Evolutionary conservation across 1,140 invertebrate genomes (phyloP), one percentile per base, ranked within the genome.

Genomic region (Chrysoperla carnea): DNA sequence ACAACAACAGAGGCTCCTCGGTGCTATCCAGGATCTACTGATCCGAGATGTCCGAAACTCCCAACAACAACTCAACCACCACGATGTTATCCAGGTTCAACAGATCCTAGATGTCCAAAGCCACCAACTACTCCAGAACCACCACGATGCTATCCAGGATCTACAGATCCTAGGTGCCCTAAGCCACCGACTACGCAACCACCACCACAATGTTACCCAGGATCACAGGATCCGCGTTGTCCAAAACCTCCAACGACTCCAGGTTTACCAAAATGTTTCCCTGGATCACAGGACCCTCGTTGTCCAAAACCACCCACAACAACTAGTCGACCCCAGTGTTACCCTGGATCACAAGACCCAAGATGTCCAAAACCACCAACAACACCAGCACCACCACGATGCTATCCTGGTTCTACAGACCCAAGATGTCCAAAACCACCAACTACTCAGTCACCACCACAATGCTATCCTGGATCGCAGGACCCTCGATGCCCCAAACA

Each of bases 21-120:
- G 9, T 63, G 61, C 37, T 61, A 51, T 43, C 56, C 59, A 5
- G 64, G 64, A 6, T 56, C 53, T 6, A 55, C 36, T 0, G 56
- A 63, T 55, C 64, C 64, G 17, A 49, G 62, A 43, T 68, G 64
- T 47, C 63, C 64, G 6, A 56, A 57, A 1, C 52, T 46, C 6
- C 51, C 56, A 36, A 50, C 57, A 13, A 45, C 48, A 36, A 46
- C 48, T 37, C 53, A 52, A 17, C 51, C 48, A 40, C 51, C 48
- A 11, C 46, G 46, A 13, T 58, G 54, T 40, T 57, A 50, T 45
- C 52, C 53, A 42, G 63, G 64, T 29, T 62, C 52, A 23, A 47
- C 46, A 38, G 59, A 63, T 50, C 52, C 56, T 7, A 47, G 55
- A 29, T 57, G 60, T 48, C 45, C 53, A 5, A 50, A 48, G 9